Base-by-base conservation (phyloP, 2,888 invertebrate genomes). In the Drosophila nigritarsus region DNA sequence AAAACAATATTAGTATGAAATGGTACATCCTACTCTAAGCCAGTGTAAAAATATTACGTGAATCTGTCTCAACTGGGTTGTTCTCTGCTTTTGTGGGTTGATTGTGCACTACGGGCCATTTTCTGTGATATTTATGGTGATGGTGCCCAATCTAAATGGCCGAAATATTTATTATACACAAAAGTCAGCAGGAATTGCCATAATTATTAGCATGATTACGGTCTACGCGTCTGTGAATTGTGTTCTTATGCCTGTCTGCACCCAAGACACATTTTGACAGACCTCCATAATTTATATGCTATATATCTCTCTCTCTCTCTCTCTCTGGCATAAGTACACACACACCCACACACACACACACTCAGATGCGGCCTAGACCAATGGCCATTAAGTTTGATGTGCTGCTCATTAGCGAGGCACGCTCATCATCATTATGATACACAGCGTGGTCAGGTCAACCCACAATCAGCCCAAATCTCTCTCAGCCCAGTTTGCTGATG, bases 181-280 rank as follows among this genome's bases (percentile, higher is more conserved):
- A 80, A 87, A 74, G 78, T 83, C 87, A 62, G 69, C 70, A 59
- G 70, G 67, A 81, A 84, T 87, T 83, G 88, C 76, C 81, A 85
- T 83, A 87, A 87, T 87, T 84, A 84, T 84, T 84, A 81, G 79
- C 76, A 73, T 72, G 85, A 87, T 79, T 81, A 77, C 75, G 59
- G 69, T 62, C 53, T 63, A 54, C 63, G 63, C 53, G 45, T 67
- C 59, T 71, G 55, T 63, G 69, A 75, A 70, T 78, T 73, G 68
- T 78, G 59, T 66, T 82, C 73, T 71, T 78, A 60, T 71, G 81
- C 73, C 65, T 78, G 82, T 82, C 85, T 85, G 87, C 83, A 78
- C 80, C 75, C 60, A 54, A 82, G 80, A 80, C 75, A 72, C 73
- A 82, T 80, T 82, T 85, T 65, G 71, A 60, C 51, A 68, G 64